Conservation (phyloP, 2,888 invertebrate genomes). For the Drosophila acutilabella region DNA sequence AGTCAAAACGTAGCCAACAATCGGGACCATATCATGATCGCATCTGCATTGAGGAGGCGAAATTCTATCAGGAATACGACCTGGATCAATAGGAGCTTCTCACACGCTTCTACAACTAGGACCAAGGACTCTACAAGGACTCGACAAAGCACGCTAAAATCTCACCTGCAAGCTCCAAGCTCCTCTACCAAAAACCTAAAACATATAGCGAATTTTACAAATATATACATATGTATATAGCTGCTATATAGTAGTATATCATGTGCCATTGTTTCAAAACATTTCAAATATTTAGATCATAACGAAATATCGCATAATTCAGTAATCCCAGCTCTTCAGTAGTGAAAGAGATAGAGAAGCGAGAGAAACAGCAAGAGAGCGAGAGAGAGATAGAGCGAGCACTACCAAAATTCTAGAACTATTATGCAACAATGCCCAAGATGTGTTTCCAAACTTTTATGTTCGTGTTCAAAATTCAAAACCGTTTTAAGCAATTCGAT, state of each 20-base stretch:
- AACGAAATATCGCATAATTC: not conserved
- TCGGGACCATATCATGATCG: slow-evolving; percentile 4
- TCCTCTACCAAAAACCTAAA: no score
- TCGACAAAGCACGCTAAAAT: not conserved
- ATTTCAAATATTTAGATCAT: slow-evolving; percentile 1
- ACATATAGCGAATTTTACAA: not conserved
- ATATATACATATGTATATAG: slow-evolving; percentile 5
- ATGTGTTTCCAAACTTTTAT: not conserved
- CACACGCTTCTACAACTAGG: slow-evolving; percentile 14
- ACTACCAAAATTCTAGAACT: no score
- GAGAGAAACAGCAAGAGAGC: no score
- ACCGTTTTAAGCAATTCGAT: not conserved
- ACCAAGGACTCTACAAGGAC: not conserved
- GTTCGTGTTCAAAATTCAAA: not conserved
- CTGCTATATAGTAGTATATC: slow-evolving; percentile 5
- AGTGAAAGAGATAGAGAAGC: no score
- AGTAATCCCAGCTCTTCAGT: not conserved
- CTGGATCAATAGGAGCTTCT: not conserved
- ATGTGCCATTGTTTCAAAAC: slow-evolving; percentile 26
- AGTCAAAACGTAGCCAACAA: slow-evolving; percentile 5
- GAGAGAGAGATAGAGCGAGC: no score
- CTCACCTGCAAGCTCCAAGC: no score
- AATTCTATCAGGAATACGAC: slow-evolving; percentile 16
- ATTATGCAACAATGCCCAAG: no score
- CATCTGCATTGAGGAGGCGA: slow-evolving; percentile 25